Base-by-base conservation (phyloP, 64 coral and sea anemone genomes). In the Porites australiensis region DNA sequence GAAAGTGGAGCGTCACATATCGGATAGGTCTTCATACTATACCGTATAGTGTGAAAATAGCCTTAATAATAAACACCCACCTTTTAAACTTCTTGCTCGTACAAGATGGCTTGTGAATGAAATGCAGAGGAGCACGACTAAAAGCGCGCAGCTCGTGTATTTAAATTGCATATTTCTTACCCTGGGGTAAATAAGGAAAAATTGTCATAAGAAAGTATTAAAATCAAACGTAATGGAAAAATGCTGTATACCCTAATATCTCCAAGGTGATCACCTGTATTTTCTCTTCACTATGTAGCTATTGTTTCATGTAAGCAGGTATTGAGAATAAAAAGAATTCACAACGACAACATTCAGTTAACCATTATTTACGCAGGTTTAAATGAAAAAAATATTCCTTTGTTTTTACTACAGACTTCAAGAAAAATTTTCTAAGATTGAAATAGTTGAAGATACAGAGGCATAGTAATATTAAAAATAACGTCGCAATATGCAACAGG, bases 81-180 rank as follows among this genome's bases (percentile, higher is more conserved):
- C 81, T 84, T 51, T 84, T 22, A 84, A 69, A 84, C 81, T 84
- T 52, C 81, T 84, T n/a, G 81, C 61, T 60, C 19, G 44, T 9
- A 68, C 81, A 22, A 84, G 81, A 44, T 84, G 44, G 63, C 81
- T 84, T 4, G 62, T 84, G 18, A 84, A 68, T 20, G 81, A 84
- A 66, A 84, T 18, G 63, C 63, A 84, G 16, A 84, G 44, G 19
- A 84, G 81, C 45, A 46, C 81, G 44, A 18, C 59, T 84, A 84
- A 52, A 48, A 84, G 18, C 63, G 63, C 81, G 63, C 78, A 43
- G 54, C 59, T 50, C 81, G 63, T 65, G 45, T 68, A 18, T 68
- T 84, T 84, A 50, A 84, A 48, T 44, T 65, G 61, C 81, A 84
- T 84, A 84, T 68, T 82, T 46, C 48, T 69, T 44, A 84, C 81